Conservation (phyloP, 2,113 vertebrate species). For the Callionymus lyra region DNA sequence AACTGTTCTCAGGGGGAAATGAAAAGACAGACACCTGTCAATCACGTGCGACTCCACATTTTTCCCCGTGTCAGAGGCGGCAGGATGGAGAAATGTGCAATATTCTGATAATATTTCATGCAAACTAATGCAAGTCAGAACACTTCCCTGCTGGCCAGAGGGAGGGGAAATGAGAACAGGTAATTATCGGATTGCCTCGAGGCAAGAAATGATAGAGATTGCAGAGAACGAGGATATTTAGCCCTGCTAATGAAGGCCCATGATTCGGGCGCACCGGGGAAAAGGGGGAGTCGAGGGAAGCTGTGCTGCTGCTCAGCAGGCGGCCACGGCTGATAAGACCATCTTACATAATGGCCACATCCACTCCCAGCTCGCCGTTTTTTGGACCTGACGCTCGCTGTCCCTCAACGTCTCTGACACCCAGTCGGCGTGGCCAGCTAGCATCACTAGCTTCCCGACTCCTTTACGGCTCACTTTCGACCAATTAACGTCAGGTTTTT, state of each 20-base stretch:
- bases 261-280: slow-evolving; percentile 53
- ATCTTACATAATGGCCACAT: slow-evolving; percentile 62
- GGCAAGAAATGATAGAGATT: slow-evolving; percentile 72
- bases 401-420: slow-evolving; percentile 20
- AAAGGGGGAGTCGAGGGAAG: slow-evolving; percentile 32
- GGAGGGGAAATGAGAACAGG: slow-evolving; percentile 69
- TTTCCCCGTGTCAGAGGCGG: slow-evolving; percentile 54
- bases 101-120: slow-evolving; percentile 74
- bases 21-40: slow-evolving; percentile 67
- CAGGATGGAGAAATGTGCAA: slow-evolving; percentile 68
- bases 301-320: slow-evolving; percentile 49
- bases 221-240: slow-evolving; percentile 72
- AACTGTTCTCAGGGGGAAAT: slow-evolving; percentile 48
- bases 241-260: slow-evolving; percentile 68
- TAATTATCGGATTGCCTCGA: slow-evolving; percentile 70
- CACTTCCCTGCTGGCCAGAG: slow-evolving; percentile 65
- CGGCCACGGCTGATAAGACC: slow-evolving; percentile 64
- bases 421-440: slow-evolving; percentile 10
- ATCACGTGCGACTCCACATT: slow-evolving; percentile 55
- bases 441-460: too few relatives aligned
- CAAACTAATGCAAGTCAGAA: slow-evolving; percentile 71
- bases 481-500: too few relatives aligned
- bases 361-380: slow-evolving; percentile 31
- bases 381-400: slow-evolving; percentile 34
- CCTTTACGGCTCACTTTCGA: too few relatives aligned